These are phyloP conservation scores for Tridacna crocea DNA, from an alignment of 2,888 invertebrate species.

Conservation along the genomic window DNA sequence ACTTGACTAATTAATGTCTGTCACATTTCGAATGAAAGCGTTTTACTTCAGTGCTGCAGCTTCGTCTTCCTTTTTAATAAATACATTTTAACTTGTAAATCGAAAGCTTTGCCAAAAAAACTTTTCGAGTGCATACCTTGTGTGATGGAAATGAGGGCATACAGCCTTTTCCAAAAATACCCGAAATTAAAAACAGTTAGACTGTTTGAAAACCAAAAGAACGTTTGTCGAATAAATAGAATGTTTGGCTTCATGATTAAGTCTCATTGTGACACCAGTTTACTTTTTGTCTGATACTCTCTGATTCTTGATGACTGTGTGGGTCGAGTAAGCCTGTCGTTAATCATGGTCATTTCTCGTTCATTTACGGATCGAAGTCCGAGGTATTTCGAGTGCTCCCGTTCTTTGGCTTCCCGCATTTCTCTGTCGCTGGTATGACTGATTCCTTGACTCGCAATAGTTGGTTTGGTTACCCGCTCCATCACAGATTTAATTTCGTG, in stretches of 20 bases:
- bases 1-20: too few species aligned
- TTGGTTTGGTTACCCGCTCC: constrained; percentile 65
- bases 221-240: too few species aligned
- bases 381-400: constrained; percentile 65
- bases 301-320: constrained; percentile 71
- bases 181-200: too few species aligned
- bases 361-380: constrained; percentile 64
- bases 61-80: too few species aligned
- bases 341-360: constrained; percentile 67
- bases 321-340: constrained; percentile 66
- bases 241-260: neutral
- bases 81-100: too few species aligned
- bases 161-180: too few species aligned
- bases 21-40: too few species aligned
- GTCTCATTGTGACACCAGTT: constrained; percentile 46
- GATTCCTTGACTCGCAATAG: constrained; percentile 68
- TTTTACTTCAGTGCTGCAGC: too few species aligned
- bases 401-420: constrained; percentile 59
- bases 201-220: too few species aligned
- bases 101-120: too few species aligned
- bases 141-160: too few species aligned
- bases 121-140: too few species aligned
- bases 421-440: constrained; percentile 63
- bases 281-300: constrained; percentile 61
- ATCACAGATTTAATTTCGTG: constrained; percentile 71